These are phyloP conservation scores for Melanotaenia pygmaea DNA, from an alignment of 2,797 vertebrate species.

Conservation along the genomic window DNA sequence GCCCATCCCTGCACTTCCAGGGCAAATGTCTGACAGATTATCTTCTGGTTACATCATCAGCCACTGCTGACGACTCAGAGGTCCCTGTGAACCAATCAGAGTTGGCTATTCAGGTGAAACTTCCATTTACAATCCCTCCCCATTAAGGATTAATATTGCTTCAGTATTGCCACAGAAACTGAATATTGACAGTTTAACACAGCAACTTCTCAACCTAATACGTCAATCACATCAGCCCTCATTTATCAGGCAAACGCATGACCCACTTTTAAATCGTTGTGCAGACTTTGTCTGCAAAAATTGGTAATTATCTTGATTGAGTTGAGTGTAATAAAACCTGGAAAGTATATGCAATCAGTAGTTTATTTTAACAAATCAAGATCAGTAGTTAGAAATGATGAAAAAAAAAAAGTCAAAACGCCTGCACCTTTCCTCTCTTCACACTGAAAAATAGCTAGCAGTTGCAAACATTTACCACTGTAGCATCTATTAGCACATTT, in stretches of 20 bases:
- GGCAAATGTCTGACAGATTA: slow-evolving; percentile 51
- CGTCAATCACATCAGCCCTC: slow-evolving; percentile 66
- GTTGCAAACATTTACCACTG: slow-evolving; percentile 19
- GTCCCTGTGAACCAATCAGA: slow-evolving; percentile 67
- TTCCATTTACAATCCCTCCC: slow-evolving; percentile 58
- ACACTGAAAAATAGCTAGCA: slow-evolving; percentile 16
- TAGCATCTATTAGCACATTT: slow-evolving; percentile 17
- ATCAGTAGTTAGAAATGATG: slow-evolving; percentile 76
- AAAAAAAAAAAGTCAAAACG: slow-evolving; percentile 31
- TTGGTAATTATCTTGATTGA: slow-evolving; percentile 4
- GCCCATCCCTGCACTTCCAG: slow-evolving; percentile 35
- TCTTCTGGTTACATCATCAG: slow-evolving; percentile 76
- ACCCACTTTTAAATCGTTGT: slow-evolving; percentile 47
- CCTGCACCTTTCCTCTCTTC: slow-evolving; percentile 20
- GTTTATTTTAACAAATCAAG: slow-evolving; percentile 63
- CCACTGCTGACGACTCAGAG: slow-evolving; percentile 58
- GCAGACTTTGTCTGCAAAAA: slow-evolving; percentile 5
- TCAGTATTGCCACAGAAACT: slow-evolving; percentile 84
- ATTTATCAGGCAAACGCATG: slow-evolving; percentile 68
- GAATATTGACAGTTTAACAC: slow-evolving; percentile 69
- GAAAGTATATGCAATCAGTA: slow-evolving; percentile 67
- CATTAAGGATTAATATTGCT: slow-evolving; percentile 84
- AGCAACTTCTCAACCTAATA: slow-evolving; percentile 65
- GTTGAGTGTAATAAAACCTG: slow-evolving; percentile 13
- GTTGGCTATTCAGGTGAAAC: slow-evolving; percentile 67